These are phyloP conservation scores for Gerosis bhagava DNA, from an alignment of 2,888 invertebrate species.

Conservation along the genomic window DNA sequence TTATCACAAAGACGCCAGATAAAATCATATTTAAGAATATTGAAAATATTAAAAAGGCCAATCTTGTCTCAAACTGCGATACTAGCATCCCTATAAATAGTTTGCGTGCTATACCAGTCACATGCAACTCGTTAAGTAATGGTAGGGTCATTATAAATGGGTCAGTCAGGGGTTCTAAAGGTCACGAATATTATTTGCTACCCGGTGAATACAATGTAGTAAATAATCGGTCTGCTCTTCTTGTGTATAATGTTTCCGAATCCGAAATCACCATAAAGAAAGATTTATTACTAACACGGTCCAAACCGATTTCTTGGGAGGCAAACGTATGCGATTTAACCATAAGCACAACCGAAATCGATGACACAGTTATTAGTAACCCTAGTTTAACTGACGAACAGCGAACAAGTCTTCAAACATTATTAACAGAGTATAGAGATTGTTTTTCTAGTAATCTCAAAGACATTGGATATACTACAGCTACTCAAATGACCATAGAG, in stretches of 20 bases:
- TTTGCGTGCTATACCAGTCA: neutral
- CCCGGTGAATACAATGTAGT: neutral
- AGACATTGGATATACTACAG: neutral
- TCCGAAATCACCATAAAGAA: neutral
- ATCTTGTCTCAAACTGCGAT: neutral
- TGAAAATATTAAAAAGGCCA: neutral
- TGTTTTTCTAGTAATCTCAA: neutral
- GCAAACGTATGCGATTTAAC: neutral
- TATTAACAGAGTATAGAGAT: neutral
- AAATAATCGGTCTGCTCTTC: neutral
- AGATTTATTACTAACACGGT: neutral
- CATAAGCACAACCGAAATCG: neutral
- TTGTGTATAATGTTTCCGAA: conserved; percentile 1
- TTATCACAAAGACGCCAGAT: conserved; percentile 33
- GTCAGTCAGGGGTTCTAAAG: neutral
- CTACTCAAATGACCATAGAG: neutral
- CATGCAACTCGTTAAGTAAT: neutral
- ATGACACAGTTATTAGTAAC: conserved; percentile 5
- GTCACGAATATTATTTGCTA: neutral
- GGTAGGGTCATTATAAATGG: neutral
- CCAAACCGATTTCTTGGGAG: neutral
- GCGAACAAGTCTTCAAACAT: neutral
- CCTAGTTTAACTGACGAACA: conserved; percentile 12
- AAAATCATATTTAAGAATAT: conserved; percentile 23
- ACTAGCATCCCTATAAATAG: neutral